Evolutionary conservation across 1,140 invertebrate genomes (phyloP), one percentile per base, ranked within the genome.

Genomic region (Megalonaias nervosa): DNA sequence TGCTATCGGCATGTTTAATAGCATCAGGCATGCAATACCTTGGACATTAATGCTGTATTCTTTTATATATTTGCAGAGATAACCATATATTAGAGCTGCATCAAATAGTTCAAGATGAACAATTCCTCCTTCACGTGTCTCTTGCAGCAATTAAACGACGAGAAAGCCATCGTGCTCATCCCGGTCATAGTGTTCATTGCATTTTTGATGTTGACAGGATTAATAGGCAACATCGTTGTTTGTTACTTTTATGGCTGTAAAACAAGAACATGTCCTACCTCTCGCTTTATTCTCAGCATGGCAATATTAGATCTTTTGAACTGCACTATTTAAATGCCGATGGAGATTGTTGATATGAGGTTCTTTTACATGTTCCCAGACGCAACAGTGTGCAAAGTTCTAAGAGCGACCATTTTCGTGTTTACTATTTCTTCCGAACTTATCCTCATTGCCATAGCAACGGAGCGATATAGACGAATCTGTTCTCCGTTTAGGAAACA

Each of bases 221-320:
- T 75, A 9, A 26, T 81, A 0, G 83, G 83, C 1, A 84, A 82
- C 64, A 38, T 62, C 9, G 59, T 84, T 61, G 83, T 82, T 1
- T 67, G 74, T 17, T 82, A 80, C 61, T 82, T 76, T 19, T 84
- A 84, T 74, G 38, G 59, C 12, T 58, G 58, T n/a, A 71, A 71
- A 48, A 64, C 79, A 59, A 71, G 67, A 58, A 17, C 59, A 19
- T 61, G n/a, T 6, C 21, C 80, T 6, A 80, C 72, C 21, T 62
- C 57, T 4, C 21, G 72, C 15, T 87, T 83, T 72, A 82, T 87
- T 70, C 62, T 83, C 19, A 67, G 74, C 16, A 67, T 87, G 60
- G 82, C 84, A 3, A 59, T 81, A 19, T 81, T 81, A 62, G 86
- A 87, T 74, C 55, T 86, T n/a, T n/a, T n/a, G n/a, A n/a, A n/a